Evolutionary conservation across 2,113 vertebrate genomes (phyloP).

Genomic region (Amazona vittata): DNA sequence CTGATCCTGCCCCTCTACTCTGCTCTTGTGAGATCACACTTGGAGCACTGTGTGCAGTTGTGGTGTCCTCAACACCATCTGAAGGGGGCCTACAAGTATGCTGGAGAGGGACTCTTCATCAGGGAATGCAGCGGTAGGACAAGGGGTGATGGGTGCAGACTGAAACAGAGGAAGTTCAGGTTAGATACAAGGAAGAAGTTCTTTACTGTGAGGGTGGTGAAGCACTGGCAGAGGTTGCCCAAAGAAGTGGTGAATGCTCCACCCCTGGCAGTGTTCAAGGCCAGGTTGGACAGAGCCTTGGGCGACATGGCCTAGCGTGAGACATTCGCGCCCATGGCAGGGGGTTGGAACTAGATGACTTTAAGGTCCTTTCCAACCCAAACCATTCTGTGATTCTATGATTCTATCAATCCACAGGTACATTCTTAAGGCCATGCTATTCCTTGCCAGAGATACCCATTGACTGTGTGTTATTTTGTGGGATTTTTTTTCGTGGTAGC

Average conservation of each 20-base stretch:
- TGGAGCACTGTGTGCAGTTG: not conserved
- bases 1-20: not conserved
- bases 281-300: not conserved
- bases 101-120: not conserved
- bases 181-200: not conserved
- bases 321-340: not conserved
- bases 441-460: not conserved
- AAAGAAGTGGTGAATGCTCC: not conserved
- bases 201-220: not conserved
- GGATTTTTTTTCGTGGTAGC: accelerated
- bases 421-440: accelerated
- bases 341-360: not conserved
- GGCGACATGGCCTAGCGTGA: too few relatives aligned
- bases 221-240: not conserved
- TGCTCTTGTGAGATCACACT: not conserved
- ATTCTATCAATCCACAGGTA: not conserved
- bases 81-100: not conserved
- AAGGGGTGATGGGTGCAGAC: not conserved
- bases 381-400: not conserved
- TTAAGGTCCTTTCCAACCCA: not conserved
- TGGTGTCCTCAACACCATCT: not conserved
- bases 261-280: not conserved
- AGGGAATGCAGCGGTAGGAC: not conserved
- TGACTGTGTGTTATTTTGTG: accelerated
- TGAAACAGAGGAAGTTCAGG: not conserved